Evolutionary conservation across 2,797 vertebrate genomes (phyloP).

Genomic region (Sebastes dallii): DNA sequence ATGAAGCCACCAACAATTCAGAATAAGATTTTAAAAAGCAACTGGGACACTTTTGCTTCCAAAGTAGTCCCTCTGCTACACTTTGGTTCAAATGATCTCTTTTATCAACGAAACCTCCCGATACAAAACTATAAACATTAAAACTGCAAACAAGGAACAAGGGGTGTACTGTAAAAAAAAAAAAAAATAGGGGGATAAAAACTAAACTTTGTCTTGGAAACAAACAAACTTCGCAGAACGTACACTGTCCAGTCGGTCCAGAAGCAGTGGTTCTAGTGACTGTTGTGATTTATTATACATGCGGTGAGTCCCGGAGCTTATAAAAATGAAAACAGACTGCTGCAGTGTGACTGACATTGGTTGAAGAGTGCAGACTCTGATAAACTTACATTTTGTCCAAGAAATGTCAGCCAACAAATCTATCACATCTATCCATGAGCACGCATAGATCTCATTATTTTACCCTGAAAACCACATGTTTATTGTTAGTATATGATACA

Average conservation of each 20-base stretch:
- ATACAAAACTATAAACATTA: conserved; percentile 16
- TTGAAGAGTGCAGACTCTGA: conserved; percentile 25
- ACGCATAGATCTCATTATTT: background rate
- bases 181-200: background rate
- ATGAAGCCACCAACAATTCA: conserved; percentile 5
- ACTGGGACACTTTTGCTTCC: background rate
- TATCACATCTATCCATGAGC: background rate
- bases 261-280: conserved; percentile 23
- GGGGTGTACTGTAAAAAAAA: background rate
- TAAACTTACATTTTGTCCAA: conserved; percentile 26
- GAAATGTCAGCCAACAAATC: conserved; percentile 19
- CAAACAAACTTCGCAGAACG: background rate
- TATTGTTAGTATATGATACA: background rate
- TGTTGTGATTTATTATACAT: conserved; percentile 49
- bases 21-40: conserved; percentile 4
- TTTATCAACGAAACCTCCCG: conserved; percentile 15
- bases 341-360: conserved; percentile 3
- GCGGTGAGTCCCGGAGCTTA: conserved; percentile 9
- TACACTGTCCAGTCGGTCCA: background rate
- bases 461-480: background rate
- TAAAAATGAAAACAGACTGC: conserved; percentile 46
- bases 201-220: conserved; percentile 1
- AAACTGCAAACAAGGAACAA: conserved; percentile 26
- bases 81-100: conserved; percentile 24
- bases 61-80: conserved; percentile 14